Base-by-base conservation (phyloP, 2,797 vertebrate genomes). In the Pteronotus mesoamericanus region DNA sequence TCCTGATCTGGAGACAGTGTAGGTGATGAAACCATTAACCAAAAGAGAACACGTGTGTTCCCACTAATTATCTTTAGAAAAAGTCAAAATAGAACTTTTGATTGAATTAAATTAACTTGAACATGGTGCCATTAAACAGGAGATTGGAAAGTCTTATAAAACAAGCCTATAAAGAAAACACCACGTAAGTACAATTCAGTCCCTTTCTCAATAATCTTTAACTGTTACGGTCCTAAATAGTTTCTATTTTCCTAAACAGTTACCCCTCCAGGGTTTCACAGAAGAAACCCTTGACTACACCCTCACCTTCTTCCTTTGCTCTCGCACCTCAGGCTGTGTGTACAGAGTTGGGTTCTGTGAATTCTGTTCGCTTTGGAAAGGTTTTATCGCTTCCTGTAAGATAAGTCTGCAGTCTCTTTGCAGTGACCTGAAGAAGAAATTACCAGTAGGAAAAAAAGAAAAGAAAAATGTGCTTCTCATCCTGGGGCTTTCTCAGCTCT, bases 61-160 rank as follows among this genome's bases (percentile, higher is more conserved):
- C 59, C 75, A 94, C 95, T 90, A 79, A 92, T 95, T 96, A 78
- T 89, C 93, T 87, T 94, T 53, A 92, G 91, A 68, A 97, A 96
- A 97, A 97, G 93, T 97, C 97, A 97, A 97, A 97, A 96, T 82
- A 95, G 95, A 96, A 96, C 91, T 96, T 97, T 72, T 86, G 97
- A 97, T 97, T 95, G 95, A 97, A 97, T 97, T 93, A 96, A 97
- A 97, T 97, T 97, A 97, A 90, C 95, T 96, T 18, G 96, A 95
- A 97, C 94, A 75, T 39, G 91, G 93, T 0, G 1, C 87, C 86
- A 94, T 97, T 97, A 96, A 93, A 94, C 46, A 84, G 84, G 93
- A 97, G 94, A 96, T 96, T 97, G 92, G 66, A 82, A 95, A 95
- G 94, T 96, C 72, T 95, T 95, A 83, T 74, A 96, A 95, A 96